Evolutionary conservation across 2,888 invertebrate species (phyloP), one percentile per base, ranked within the genome.

Genomic region (Poecilus cupreus): DNA sequence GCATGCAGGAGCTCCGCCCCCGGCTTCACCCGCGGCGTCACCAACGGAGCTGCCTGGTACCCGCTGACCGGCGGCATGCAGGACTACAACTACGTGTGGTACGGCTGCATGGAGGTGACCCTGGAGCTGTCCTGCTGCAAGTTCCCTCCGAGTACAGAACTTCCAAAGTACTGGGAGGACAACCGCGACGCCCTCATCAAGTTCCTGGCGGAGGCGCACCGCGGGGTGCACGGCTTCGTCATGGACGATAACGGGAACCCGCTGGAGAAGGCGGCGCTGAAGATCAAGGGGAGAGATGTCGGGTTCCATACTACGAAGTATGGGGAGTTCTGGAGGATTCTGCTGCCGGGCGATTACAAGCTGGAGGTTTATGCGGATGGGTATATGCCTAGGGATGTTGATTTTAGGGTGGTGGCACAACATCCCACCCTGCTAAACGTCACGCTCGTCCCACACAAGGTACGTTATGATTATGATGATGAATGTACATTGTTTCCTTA

Each of bases 11-110:
- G 94, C 8, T 94, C 94, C 6, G 92, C 92, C 64, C 94, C 93
- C 4, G 92, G 94, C 60, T 97, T 97, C 88, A 93, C 94, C 86
- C 93, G 88, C 82, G 98, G 98, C 8, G 97, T 97, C 84, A 97
- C 97, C 1, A 98, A 98, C 87, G 98, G 98, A 3, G 98, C 98
- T 0, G 96, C 95, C 79, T 97, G 97, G 97, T 97, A 97, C 88
- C 96, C 96, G 0, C 90, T 97, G 4, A 96, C 95, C 92, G 96
- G 96, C 79, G 96, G 96, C 20, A 96, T 96, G 96, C 96, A 96
- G 89, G 98, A 98, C 88, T 98, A 96, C 89, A 98, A 98, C 89
- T 98, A 98, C 89, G 93, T 97, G 11, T 95, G 95, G 94, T 95
- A 95, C 86, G 97, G 97, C 11, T 97, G 97, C 88, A 96, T 98